Percentiles rank a stretch among this genome's conserved stretches.
These are phyloP conservation scores for Electrona antarctica DNA, from an alignment of 2,113 vertebrate species.

Conservation along the genomic window DNA sequence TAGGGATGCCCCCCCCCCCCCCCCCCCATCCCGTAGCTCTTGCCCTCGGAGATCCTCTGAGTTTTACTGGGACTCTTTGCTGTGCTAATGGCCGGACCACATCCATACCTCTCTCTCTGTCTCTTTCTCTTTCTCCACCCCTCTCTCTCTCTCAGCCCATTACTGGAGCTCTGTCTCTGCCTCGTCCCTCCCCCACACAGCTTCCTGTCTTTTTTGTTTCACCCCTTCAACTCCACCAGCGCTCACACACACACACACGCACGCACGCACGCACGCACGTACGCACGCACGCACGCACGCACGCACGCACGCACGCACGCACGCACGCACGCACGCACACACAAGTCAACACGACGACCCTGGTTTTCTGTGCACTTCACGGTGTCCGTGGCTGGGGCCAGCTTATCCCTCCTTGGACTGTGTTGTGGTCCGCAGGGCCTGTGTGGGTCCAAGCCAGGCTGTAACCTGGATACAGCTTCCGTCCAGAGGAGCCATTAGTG, in stretches of 20 bases:
- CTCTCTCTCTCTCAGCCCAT: background rate
- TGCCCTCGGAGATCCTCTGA: constrained; percentile 44
- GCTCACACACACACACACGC: constrained; percentile 1
- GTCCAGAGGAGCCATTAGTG: constrained; percentile 75
- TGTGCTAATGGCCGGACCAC: constrained; percentile 58
- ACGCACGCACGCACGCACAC: constrained; percentile 37
- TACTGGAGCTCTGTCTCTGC: constrained; percentile 33
- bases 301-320: background rate
- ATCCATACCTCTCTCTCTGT: constrained; percentile 43
- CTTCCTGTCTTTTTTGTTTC: background rate
- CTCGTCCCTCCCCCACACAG: constrained; percentile 35
- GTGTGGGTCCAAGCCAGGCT: constrained; percentile 54
- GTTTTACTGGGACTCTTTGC: constrained; percentile 67
- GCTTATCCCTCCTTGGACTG: constrained; percentile 31
- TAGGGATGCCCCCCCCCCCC: too few relatives aligned
- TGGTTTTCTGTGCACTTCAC: constrained; percentile 25
- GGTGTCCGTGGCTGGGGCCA: constrained; percentile 40
- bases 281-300: background rate
- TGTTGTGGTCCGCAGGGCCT: constrained; percentile 16
- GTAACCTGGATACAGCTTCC: constrained; percentile 76
- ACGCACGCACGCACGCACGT: background rate
- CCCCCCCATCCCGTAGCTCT: constrained; percentile 37
- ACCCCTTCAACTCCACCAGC: background rate
- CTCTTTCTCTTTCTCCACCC: constrained; percentile 30
- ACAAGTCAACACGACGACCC: constrained; percentile 16